Evolutionary conservation across 1,140 invertebrate genomes (phyloP), one percentile per base, ranked within the genome.

Genomic region (Parapsyche elsis): DNA sequence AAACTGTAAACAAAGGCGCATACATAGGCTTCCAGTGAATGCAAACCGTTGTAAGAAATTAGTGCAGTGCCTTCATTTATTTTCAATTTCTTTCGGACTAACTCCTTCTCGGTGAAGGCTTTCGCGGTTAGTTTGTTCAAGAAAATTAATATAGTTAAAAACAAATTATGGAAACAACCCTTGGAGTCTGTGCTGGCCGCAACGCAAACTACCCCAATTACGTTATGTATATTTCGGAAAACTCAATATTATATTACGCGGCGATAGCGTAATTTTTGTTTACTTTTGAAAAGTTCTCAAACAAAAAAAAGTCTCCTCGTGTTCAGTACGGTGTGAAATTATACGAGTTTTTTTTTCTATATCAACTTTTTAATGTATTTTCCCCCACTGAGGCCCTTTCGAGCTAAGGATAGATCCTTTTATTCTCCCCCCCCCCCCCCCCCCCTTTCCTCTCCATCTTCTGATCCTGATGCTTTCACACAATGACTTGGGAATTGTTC

Each of bases 331-430:
- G 21, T 44, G 21, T 38, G 30, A 71, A 38, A 71, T 71, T 71
- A 53, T 75, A 10, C 44, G 23, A 19, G 10, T 45, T 45, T 71
- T 71, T 24, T 9, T 38, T 64, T 12, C 16, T 45, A 45, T 77
- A 77, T 77, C 46, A 77, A 77, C 57, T 77, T 77, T 57, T 77
- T 76, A 76, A 76, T 76, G 74, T 61, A 45, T 49, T 76, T 46
- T 76, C 74, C 7, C 74, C 57, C 45, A 53, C 49, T 4, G 30
- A 38, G 21, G 74, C 53, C 38, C 38, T 5, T 73, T 73, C 71
- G 16, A 38, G 30, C 71, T 23, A 19, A 59, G 21, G 74, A 76
- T 76, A 61, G 74, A 76, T 76, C 74, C 30, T 76, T 38, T 38
- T 76, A 59, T 5, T 76, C 24, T 49, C 21, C 71, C 2, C 16